Percentiles rank a stretch among this genome's conserved stretches.
Conservation (phyloP, 53 echinoderm and acorn worm species). For the Luidia sarsii region DNA sequence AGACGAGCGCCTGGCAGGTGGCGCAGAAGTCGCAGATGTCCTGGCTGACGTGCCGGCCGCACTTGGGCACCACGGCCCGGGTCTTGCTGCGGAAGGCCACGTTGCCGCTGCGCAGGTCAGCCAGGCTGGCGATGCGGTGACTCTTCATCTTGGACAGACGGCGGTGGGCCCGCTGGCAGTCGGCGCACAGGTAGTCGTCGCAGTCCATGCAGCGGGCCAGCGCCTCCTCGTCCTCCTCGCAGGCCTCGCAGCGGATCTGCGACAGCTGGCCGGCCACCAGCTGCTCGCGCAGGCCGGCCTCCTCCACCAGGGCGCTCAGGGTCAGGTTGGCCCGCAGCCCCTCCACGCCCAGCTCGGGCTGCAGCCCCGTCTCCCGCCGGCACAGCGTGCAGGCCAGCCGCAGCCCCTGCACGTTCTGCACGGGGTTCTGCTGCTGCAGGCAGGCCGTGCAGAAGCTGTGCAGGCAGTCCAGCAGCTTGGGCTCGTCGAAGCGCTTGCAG, state of each 20-base stretch:
- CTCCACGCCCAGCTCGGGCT: constrained; percentile 16
- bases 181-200: constrained; percentile 47
- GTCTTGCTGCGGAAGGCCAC: constrained; percentile 45
- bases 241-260: constrained; percentile 43
- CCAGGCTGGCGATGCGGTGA: constrained; percentile 40
- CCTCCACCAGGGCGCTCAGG: constrained; percentile 39
- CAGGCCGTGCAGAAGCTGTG: constrained; percentile 40
- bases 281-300: constrained; percentile 39
- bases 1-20: constrained; percentile 43
- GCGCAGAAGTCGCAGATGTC: constrained; percentile 42
- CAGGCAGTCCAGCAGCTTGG: constrained; percentile 38
- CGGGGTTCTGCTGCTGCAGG: constrained; percentile 19
- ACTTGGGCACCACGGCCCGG: constrained; percentile 12
- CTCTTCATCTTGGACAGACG: constrained; percentile 58
- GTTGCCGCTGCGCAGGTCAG: constrained; percentile 22
- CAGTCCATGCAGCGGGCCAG: constrained; percentile 49
- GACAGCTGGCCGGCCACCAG: constrained; percentile 44
- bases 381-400: constrained; percentile 41
- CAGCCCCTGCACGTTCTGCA: constrained; percentile 38
- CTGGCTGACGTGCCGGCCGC: constrained; percentile 27
- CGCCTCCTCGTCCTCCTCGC: constrained; percentile 41
- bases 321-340: constrained; percentile 40
- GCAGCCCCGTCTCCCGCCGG: constrained; percentile 27
- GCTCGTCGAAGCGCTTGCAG: constrained; percentile 44
- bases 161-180: constrained; percentile 45